These are phyloP conservation scores for Lethenteron reissneri DNA, from an alignment of 2,113 vertebrate species.

Conservation along the genomic window DNA sequence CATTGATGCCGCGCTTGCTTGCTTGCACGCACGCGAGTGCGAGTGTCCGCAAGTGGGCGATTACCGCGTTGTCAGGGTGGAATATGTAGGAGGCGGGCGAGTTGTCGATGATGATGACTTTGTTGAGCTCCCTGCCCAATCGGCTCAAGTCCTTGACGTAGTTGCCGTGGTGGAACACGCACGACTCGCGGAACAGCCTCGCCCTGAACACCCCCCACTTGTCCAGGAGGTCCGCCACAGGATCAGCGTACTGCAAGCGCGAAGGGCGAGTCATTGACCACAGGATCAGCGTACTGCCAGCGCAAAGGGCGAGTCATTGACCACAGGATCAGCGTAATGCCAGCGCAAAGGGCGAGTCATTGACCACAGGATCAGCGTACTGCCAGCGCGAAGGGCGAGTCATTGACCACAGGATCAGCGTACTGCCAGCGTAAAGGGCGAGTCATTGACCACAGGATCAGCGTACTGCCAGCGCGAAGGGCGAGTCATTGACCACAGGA, in stretches of 20 bases:
- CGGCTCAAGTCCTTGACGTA: slow-evolving; percentile 92
- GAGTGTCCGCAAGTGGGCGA: slow-evolving; percentile 5
- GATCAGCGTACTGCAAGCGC: slow-evolving; percentile 57
- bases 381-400: too few species aligned
- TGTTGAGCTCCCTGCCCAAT: slow-evolving; percentile 62
- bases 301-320: too few species aligned
- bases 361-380: too few species aligned
- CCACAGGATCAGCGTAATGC: too few species aligned
- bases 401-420: too few species aligned
- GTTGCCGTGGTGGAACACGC: slow-evolving; percentile 82
- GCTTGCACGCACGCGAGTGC: not conserved
- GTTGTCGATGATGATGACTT: slow-evolving; percentile 87
- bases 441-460: too few species aligned
- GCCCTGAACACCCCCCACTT: slow-evolving; percentile 68
- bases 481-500: too few species aligned
- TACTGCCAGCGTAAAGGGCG: too few species aligned
- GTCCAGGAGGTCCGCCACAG: slow-evolving; percentile 75
- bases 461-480: too few species aligned
- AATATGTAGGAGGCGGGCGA: slow-evolving; percentile 85
- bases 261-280: not conserved
- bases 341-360: too few species aligned
- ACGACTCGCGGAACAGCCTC: slow-evolving; percentile 78
- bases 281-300: too few species aligned
- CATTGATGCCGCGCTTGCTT: too few species aligned
- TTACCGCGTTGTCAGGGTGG: slow-evolving; percentile 81